Percentiles rank a stretch among this genome's conserved stretches.
Conservation (phyloP, 2,888 invertebrate species). For the Ashinkailepas kermadecensis region DNA sequence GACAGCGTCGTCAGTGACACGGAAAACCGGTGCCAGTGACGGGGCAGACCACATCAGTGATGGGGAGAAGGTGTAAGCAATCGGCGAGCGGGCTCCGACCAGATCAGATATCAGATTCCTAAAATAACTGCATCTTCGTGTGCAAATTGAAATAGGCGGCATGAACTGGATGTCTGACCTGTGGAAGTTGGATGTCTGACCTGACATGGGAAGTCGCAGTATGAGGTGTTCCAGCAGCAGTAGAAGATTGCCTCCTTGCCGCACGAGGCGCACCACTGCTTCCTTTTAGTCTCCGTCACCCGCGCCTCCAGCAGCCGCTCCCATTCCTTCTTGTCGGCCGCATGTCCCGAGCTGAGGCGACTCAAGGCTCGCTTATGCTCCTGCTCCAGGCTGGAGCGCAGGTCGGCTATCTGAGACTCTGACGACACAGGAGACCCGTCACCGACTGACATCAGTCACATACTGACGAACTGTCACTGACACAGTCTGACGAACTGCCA, state of each 20-base stretch:
- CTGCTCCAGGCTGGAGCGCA: constrained; percentile 59
- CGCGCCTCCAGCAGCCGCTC: constrained; percentile 60
- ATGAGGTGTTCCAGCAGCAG: constrained; percentile 94
- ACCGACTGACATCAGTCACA: too few relatives aligned
- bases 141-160: too few relatives aligned
- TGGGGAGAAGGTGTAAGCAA: too few relatives aligned
- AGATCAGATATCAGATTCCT: too few relatives aligned
- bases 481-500: too few relatives aligned
- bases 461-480: too few relatives aligned
- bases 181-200: neutral
- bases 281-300: constrained; percentile 69
- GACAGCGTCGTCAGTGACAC: too few relatives aligned
- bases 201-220: constrained; percentile 84
- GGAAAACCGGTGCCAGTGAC: too few relatives aligned
- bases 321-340: constrained; percentile 53
- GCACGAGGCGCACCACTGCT: constrained; percentile 89
- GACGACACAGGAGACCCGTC: constrained; percentile 27
- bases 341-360: constrained; percentile 60
- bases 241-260: constrained; percentile 81
- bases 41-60: too few relatives aligned
- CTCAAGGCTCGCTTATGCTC: constrained; percentile 55
- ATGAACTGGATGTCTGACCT: constrained; percentile 40
- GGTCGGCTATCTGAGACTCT: constrained; percentile 62
- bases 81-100: too few relatives aligned
- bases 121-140: too few relatives aligned